Base-by-base conservation (phyloP, 2,888 invertebrate genomes). In the Microctonus aethiopoides region DNA sequence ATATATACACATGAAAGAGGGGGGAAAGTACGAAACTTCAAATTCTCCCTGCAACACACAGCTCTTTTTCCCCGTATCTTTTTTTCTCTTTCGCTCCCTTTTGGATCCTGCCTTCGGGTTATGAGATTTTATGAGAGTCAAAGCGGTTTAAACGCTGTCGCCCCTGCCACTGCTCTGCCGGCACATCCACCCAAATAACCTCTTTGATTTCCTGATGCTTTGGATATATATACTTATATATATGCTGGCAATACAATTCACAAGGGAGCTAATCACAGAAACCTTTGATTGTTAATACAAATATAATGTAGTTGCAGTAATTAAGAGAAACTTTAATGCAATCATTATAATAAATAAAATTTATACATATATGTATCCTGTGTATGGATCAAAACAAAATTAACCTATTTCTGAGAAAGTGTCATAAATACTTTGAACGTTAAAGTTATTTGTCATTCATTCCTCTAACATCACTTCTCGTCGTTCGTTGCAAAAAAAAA, bases 41-140 rank as follows among this genome's bases (percentile, higher is more conserved):
- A 71, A 71, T 60, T 67, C 72, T 71, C 71, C 70, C 16, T 46
- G 39, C 39, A 39, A 39, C 11, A 39, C 39, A 39, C 16, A 16
- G 3, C 46, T 20, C 16, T 46, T 7, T 46, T 16, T 16, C 16
- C 46, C 46, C 9, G 16, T 7, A 46, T 20, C 46, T 46, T 16
- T n/a, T 46, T 20, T 16, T 46, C 74, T 71, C 70, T 69, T 69
- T 72, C 74, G 69, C 65, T 73, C 75, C 75, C 72, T 67, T 76
- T 70, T 46, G 69, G 70, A 76, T 74, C 69, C 73, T 76, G 78
- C 79, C 80, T 80, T 77, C 75, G 77, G 84, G 84, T 85, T 83
- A 84, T 84, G 84, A 84, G 84, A 84, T 84, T 85, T 84, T 83
- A 84, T 83, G 82, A 84, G 83, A 81, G 78, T 80, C 78, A 84